phyloP scores from a whole-genome alignment of 2,797 vertebrate species.

The Momotus momota region DNA sequence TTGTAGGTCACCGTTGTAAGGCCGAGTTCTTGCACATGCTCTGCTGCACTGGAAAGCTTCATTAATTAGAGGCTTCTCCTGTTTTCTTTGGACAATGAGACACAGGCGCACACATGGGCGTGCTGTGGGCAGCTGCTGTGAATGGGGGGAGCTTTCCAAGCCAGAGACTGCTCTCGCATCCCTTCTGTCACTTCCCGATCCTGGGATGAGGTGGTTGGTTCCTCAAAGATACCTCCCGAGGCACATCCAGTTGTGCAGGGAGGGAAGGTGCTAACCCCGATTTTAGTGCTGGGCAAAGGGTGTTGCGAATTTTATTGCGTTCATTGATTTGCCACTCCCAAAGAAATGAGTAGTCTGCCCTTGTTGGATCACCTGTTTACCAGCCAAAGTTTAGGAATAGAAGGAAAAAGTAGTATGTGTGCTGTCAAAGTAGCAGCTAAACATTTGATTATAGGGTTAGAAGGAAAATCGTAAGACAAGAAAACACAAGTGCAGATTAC shows the following conservation, averaged over 20 bases:
- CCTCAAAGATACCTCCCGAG: not conserved
- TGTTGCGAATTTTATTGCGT: not conserved
- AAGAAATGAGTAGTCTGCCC: not conserved
- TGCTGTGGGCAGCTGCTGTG: not conserved
- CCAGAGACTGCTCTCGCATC: not conserved
- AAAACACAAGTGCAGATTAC: not conserved
- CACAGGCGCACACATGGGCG: not conserved
- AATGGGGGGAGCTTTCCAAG: not conserved
- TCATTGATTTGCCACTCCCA: not conserved
- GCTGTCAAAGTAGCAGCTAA: not conserved
- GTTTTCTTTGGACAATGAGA: not conserved
- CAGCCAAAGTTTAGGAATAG: conserved; percentile 9
- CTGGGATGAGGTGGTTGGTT: not conserved
- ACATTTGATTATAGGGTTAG: not conserved
- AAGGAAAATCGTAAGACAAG: not conserved
- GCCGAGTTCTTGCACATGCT: not conserved
- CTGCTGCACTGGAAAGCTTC: not conserved
- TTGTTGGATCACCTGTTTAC: not conserved
- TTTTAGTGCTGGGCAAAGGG: not conserved
- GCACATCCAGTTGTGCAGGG: not conserved
- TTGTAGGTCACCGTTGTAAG: not conserved
- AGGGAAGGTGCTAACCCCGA: not conserved
- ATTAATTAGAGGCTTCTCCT: not conserved
- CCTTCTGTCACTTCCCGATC: not conserved
- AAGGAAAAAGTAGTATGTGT: not conserved